Conservation (phyloP, 1,140 invertebrate species). For the Zaprionus ghesquierei region DNA sequence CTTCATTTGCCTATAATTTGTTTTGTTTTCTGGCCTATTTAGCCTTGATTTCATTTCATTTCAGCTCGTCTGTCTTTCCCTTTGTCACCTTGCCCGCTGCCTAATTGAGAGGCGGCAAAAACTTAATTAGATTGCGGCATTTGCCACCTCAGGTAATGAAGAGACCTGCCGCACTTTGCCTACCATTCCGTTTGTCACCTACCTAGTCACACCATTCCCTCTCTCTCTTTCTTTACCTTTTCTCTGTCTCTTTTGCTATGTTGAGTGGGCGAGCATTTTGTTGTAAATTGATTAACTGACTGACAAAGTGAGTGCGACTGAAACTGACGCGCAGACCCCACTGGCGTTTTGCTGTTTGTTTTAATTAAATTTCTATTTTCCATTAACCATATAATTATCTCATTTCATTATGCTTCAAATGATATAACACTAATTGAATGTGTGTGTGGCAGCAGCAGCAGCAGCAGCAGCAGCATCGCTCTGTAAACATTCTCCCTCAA, state of each 20-base stretch:
- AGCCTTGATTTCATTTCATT: conserved; percentile 37
- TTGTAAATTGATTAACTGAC: conserved; percentile 45
- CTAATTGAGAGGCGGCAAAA: conserved; percentile 55
- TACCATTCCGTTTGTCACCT: conserved; percentile 12
- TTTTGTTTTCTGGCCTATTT: conserved; percentile 35
- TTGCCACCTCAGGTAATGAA: conserved; percentile 36
- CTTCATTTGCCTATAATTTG: conserved; percentile 37
- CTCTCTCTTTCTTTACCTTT: neutral
- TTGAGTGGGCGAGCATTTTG: conserved; percentile 13
- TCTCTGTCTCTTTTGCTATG: neutral
- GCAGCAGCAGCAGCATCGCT: neutral
- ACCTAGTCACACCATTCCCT: neutral
- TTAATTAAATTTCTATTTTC: conserved; percentile 51
- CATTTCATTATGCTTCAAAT: conserved; percentile 34
- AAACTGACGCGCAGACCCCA: conserved; percentile 37
- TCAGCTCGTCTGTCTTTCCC: neutral
- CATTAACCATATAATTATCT: conserved; percentile 38
- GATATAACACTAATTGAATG: conserved; percentile 41
- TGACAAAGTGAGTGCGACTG: conserved; percentile 29
- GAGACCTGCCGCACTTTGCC: conserved; percentile 8
- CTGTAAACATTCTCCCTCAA: conserved; percentile 4
- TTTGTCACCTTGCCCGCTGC: neutral
- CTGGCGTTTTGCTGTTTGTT: conserved; percentile 42
- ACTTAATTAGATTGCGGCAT: conserved; percentile 55
- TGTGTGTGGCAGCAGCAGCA: conserved; percentile 3